Percentiles rank a stretch among this genome's conserved stretches.
Conservation (phyloP, 2,888 invertebrate genomes). For the Ypsolopha sequella region DNA sequence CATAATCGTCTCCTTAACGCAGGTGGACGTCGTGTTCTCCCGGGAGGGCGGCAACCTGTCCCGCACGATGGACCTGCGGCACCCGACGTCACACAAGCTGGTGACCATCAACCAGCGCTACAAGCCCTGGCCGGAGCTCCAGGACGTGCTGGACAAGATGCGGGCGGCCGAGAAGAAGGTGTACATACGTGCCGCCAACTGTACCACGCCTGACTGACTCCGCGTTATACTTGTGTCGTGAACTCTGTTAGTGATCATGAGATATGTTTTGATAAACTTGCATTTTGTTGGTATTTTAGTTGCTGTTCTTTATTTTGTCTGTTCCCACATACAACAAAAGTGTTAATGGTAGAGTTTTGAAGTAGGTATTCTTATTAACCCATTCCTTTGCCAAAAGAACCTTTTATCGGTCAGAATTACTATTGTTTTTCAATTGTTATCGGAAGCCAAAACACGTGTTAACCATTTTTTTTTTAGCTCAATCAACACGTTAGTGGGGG, state of each 20-base stretch:
- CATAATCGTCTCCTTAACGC: slow-evolving; percentile 4
- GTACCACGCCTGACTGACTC: slow-evolving; percentile 15
- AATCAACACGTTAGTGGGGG: too few relatives aligned
- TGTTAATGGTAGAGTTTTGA: too few relatives aligned
- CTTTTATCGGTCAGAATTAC: too few relatives aligned
- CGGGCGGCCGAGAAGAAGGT: slow-evolving; percentile 32
- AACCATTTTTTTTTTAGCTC: too few relatives aligned
- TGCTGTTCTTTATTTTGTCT: too few relatives aligned
- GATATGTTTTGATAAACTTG: not conserved
- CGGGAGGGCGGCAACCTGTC: slow-evolving; percentile 36
- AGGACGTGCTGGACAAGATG: slow-evolving; percentile 49
- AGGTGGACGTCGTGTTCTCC: slow-evolving; percentile 47
- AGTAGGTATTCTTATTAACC: too few relatives aligned
- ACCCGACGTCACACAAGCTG: slow-evolving; percentile 42
- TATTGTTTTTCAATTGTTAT: too few relatives aligned
- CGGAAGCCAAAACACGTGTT: too few relatives aligned
- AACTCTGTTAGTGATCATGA: not conserved
- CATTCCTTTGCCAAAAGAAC: too few relatives aligned
- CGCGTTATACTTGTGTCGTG: not conserved
- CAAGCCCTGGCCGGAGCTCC: slow-evolving; percentile 52
- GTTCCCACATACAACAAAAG: too few relatives aligned
- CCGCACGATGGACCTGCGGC: slow-evolving; percentile 48
- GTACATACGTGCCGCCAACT: slow-evolving; percentile 25
- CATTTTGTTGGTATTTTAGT: not conserved
- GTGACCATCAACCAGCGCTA: slow-evolving; percentile 43